Evolutionary conservation across 1,140 invertebrate genomes (phyloP).

Genomic region (Apis mellifera): Amel_HAv3.1 CM009943.2:6484501-6485000

Average conservation of each 20-base stretch:
- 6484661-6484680: conserved; percentile 61
- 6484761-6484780: conserved; percentile 66
- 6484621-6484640: neutral
- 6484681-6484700: conserved; percentile 68
- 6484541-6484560: conserved; percentile 11
- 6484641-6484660: neutral
- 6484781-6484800: conserved; percentile 71
- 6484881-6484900: conserved; percentile 58
- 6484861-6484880: conserved; percentile 52
- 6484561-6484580: conserved; percentile 20
- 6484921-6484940: conserved; percentile 42
- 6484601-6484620: conserved; percentile 25
- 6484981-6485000: conserved; percentile 25
- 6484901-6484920: conserved; percentile 53
- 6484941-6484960: conserved; percentile 40
- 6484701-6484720: conserved; percentile 75
- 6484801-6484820: conserved; percentile 56
- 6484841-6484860: conserved; percentile 46
- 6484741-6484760: conserved; percentile 67
- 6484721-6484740: conserved; percentile 38
- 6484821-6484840: conserved; percentile 53
- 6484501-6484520: neutral
- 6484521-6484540: conserved; percentile 45
- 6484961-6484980: conserved; percentile 17
- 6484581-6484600: conserved; percentile 49